phyloP scores from a whole-genome alignment of 2,113 vertebrate species.

The Puffinus mauretanicus region DNA sequence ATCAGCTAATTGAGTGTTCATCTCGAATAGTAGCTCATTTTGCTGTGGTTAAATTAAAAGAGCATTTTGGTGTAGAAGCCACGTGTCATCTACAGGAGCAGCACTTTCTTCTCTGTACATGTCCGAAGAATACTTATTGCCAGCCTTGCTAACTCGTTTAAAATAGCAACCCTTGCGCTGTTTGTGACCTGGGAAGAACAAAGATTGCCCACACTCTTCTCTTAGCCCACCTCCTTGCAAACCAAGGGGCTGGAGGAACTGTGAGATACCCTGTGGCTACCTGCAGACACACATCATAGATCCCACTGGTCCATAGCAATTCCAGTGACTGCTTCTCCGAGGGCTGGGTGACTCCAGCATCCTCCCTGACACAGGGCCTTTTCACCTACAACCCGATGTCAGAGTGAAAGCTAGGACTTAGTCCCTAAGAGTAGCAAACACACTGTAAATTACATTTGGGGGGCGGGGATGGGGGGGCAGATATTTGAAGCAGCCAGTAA shows the following conservation, averaged over 20 bases:
- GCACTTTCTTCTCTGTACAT: background rate
- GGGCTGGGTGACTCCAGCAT: background rate
- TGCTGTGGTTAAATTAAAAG: background rate
- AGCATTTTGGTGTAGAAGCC: background rate
- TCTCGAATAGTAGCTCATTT: background rate
- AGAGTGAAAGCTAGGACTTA: background rate
- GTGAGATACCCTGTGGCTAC: background rate
- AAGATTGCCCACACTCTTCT: background rate
- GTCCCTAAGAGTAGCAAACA: background rate
- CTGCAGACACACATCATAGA: accelerated
- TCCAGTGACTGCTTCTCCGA: background rate
- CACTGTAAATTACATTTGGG: background rate
- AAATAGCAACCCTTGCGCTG: background rate
- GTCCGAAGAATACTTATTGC: background rate
- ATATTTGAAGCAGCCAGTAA: background rate
- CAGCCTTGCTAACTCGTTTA: background rate
- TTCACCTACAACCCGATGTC: background rate
- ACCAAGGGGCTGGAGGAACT: background rate
- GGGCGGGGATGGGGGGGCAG: too few relatives aligned
- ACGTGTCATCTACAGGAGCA: background rate
- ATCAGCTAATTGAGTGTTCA: background rate
- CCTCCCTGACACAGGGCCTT: background rate
- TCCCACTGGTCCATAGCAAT: background rate
- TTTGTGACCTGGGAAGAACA: background rate
- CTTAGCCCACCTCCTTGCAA: background rate